Conservation (phyloP, 2,888 invertebrate genomes). For the Caenorhabditis becei region DNA sequence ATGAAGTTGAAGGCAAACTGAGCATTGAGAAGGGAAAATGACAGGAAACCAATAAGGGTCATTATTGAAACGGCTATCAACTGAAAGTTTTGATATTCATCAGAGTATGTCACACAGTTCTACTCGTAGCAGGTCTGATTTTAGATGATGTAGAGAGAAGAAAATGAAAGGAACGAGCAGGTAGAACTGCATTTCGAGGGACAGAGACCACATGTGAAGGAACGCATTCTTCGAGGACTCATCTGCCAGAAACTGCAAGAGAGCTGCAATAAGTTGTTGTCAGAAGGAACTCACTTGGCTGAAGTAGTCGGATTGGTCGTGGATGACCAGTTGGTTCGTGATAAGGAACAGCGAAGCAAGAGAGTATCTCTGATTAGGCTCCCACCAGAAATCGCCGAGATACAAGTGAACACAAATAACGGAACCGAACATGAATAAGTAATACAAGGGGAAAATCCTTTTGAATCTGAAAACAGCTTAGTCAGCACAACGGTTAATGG, state of each 20-base stretch:
- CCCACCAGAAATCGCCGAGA: constrained; percentile 43
- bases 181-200: constrained; percentile 59
- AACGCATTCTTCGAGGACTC: constrained; percentile 53
- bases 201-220: constrained; percentile 54
- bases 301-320: constrained; percentile 59
- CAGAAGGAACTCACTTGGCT: constrained; percentile 23
- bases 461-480: background rate
- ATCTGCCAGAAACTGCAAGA: constrained; percentile 53
- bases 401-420: constrained; percentile 14
- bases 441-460: constrained; percentile 28
- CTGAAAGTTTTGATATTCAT: too few relatives aligned
- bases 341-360: constrained; percentile 48
- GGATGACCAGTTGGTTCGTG: constrained; percentile 62
- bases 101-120: too few relatives aligned
- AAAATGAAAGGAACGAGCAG: constrained; percentile 57
- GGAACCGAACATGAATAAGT: background rate
- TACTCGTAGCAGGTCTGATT: constrained; percentile 37
- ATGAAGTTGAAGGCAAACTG: constrained; percentile 62
- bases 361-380: constrained; percentile 45
- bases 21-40: constrained; percentile 41
- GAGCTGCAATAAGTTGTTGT: background rate
- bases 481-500: background rate
- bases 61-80: constrained; percentile 16
- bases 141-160: constrained; percentile 29
- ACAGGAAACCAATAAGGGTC: constrained; percentile 19